Conservation (phyloP, 2,888 invertebrate species). For the Stenurella melanura region DNA sequence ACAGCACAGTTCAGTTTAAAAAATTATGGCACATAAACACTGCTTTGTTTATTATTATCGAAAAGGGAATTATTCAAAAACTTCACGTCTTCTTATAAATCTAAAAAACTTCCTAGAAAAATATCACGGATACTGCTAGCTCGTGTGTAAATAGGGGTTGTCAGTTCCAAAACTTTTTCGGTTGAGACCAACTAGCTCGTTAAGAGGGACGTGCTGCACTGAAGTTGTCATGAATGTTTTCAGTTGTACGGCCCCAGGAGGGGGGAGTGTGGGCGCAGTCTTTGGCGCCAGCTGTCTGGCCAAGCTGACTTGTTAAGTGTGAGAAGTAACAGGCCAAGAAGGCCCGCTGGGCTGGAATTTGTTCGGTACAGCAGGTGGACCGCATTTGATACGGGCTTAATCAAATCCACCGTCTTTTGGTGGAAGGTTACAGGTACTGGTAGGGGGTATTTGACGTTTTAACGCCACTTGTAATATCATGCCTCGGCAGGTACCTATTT, state of each 20-base stretch:
- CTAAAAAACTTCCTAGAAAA: not conserved
- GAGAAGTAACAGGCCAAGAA: conserved; percentile 73
- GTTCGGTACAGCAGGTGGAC: conserved; percentile 54
- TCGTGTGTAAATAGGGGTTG: conserved; percentile 4
- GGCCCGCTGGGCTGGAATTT: conserved; percentile 73
- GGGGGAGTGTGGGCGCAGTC: conserved; percentile 76
- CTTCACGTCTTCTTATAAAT: not conserved
- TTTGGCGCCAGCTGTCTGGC: conserved; percentile 74
- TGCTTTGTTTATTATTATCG: not conserved
- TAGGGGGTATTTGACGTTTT: conserved; percentile 53
- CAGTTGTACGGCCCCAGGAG: conserved; percentile 65
- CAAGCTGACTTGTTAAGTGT: conserved; percentile 69
- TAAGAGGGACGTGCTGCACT: conserved; percentile 34
- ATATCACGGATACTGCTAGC: not conserved
- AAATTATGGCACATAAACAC: not conserved
- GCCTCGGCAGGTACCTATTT: conserved; percentile 51
- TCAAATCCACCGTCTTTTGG: conserved; percentile 45
- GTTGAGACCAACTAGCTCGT: conserved; percentile 9
- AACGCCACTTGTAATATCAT: conserved; percentile 54
- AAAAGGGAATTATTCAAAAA: not conserved
- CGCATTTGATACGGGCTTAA: conserved; percentile 37
- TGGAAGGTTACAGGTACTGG: conserved; percentile 53
- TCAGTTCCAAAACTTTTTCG: not conserved
- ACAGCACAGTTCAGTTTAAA: conserved; percentile 30
- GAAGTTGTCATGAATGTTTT: conserved; percentile 66